Evolutionary conservation across 2,113 vertebrate species (phyloP), one percentile per base, ranked within the genome.

Genomic region (Rousettus leschenaultii): DNA sequence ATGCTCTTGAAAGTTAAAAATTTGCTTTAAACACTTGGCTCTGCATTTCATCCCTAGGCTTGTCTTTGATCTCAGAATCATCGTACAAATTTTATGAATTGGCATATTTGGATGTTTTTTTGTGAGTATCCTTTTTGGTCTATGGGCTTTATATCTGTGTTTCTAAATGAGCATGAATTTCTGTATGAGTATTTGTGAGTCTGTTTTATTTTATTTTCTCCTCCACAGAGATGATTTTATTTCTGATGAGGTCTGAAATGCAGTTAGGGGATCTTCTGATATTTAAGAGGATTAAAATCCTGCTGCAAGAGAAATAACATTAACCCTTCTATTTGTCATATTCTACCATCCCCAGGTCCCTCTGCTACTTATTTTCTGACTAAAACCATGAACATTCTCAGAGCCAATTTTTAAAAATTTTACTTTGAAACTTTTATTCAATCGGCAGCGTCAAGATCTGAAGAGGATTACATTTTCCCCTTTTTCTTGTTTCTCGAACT

Each of bases 371-470:
- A 59, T 70, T 95, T 90, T 94, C 55, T 95, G 59, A 97, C 95
- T 82, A 79, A 73, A 97, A 97, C 73, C 45, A 94, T 91, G 92
- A 96, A 96, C 96, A 71, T 65, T 96, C 51, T 93, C 85, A 77
- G 90, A 98, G 96, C 97, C 98, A 98, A 97, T 96, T 94, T 97
- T 98, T 94, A 73, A 91, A 95, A 91, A 97, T 94, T 98, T 96
- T 97, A 92, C 97, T 98, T 98, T 98, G 98, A 98, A 98, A 97
- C 98, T 97, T 98, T 98, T 98, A 98, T 98, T 98, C 98, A 97
- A 98, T 98, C 98, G 98, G 79, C 98, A 98, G 96, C 87, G 89
- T 98, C 97, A 95, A 98, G 98, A 98, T 98, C 97, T 97, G 97
- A 98, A 98, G 95, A 97, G 96, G 93, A 98, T 98, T 98, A 97